phyloP scores from a whole-genome alignment of 2,797 vertebrate genomes.

The Hippocampus kuda region DNA sequence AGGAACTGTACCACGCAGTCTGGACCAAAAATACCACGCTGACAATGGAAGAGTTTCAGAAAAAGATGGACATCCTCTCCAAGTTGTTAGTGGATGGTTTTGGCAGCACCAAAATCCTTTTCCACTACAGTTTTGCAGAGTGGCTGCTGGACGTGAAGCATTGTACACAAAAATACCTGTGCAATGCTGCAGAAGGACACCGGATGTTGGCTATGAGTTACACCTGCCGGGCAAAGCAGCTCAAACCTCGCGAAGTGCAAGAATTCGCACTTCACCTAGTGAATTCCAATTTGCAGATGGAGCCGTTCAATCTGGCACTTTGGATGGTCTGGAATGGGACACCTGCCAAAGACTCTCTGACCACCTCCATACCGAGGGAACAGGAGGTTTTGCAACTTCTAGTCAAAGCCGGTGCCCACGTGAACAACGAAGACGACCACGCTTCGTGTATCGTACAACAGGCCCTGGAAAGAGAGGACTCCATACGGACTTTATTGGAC shows the following conservation, averaged over 20 bases:
- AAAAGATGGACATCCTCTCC: constrained; percentile 93
- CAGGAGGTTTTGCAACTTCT: constrained; percentile 95
- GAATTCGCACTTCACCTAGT: constrained; percentile 94
- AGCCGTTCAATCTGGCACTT: constrained; percentile 85
- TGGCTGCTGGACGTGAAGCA: constrained; percentile 99
- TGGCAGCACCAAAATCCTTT: constrained; percentile 87
- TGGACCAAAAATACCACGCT: constrained; percentile 94
- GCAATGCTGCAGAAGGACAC: constrained; percentile 93
- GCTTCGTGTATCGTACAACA: constrained; percentile 89
- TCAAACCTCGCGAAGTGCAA: constrained; percentile 86
- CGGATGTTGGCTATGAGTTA: constrained; percentile 97
- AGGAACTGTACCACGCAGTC: constrained; percentile 88
- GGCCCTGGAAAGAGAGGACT: constrained; percentile 92
- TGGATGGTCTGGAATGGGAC: constrained; percentile 99
- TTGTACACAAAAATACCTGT: constrained; percentile 96
- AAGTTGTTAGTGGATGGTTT: constrained; percentile 88
- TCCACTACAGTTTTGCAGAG: constrained; percentile 97
- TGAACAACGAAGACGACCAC: constrained; percentile 87
- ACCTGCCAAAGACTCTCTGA: constrained; percentile 89
- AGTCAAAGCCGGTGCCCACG: constrained; percentile 93
- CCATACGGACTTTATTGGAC: constrained; percentile 87
- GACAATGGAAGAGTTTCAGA: constrained; percentile 94
- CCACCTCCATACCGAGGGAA: constrained; percentile 86
- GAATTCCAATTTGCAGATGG: constrained; percentile 86
- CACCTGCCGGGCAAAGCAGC: constrained; percentile 85